Evolutionary conservation across 2,797 vertebrate species (phyloP), one percentile per base, ranked within the genome.

Genomic region (Melanotaenia trifasciata): DNA sequence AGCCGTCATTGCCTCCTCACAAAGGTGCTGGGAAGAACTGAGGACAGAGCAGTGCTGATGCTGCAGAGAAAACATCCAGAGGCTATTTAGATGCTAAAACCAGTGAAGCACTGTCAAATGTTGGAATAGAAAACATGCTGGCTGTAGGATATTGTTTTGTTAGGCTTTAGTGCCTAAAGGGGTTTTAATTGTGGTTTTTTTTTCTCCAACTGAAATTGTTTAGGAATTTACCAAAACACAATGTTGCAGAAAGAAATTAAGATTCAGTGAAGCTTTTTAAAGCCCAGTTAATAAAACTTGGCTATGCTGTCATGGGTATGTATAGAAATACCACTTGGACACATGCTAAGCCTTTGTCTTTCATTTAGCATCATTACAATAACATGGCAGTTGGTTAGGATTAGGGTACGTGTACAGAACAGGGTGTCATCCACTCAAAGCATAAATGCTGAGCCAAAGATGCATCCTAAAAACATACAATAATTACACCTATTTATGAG

Each of bases 11-110:
- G 69, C 76, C 43, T 83, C 74, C 68, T 36, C 62, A 62, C 45
- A 10, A 71, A 64, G 60, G 78, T 43, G 54, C 66, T 58, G 74
- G 62, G 65, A 54, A 59, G 54, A 50, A n/a, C 36, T 26, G 73
- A 70, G 43, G 62, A 64, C 65, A 8, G 62, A 72, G 58, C 1
- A 5, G 43, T 58, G 70, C 73, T 71, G 78, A 67, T n/a, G 67
- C 12, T 28, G 78, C 70, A 63, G 56, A 80, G 59, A 64, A 73
- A 70, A 84, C 51, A 65, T 79, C 86, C 84, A 58, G 62, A 83
- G 86, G 87, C 84, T 50, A 54, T 73, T 58, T 74, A 30, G 75
- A 67, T 73, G 73, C 75, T 70, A 59, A 84, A 81, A 67, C 72
- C 83, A 72, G 65, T 58, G 70, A 59, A 69, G 84, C 78, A 69